Evolutionary conservation across 2,113 vertebrate genomes (phyloP).

Genomic region (Sclerurus mexicanus): DNA sequence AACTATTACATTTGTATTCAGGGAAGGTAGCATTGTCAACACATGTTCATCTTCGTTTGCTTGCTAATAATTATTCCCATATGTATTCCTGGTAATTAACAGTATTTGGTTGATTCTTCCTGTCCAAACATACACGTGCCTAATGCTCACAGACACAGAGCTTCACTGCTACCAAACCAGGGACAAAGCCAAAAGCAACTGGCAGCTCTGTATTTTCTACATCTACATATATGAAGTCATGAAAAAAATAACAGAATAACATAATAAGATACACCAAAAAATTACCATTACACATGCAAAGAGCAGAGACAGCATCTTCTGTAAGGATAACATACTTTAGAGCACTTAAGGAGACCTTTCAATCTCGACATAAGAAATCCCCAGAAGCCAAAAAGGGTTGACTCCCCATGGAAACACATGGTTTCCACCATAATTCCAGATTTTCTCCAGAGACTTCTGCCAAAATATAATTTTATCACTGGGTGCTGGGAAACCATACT

Average conservation of each 20-base stretch:
- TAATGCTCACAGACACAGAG: not conserved
- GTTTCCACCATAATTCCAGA: not conserved
- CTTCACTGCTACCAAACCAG: not conserved
- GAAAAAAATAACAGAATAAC: not conserved
- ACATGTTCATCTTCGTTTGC: not conserved
- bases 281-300: not conserved
- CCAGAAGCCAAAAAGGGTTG: not conserved
- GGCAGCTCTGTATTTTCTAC: not conserved
- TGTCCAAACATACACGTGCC: not conserved
- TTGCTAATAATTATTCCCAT: not conserved
- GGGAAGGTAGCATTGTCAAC: not conserved
- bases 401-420: not conserved
- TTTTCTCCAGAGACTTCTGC: not conserved
- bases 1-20: not conserved
- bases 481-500: not conserved
- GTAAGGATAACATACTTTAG: not conserved
- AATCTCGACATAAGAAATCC: not conserved
- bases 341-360: not conserved
- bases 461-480: not conserved
- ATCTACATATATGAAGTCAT: not conserved
- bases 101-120: not conserved
- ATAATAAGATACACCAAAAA: not conserved
- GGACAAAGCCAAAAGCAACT: not conserved
- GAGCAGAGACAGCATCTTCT: not conserved
- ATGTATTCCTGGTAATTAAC: not conserved